Evolutionary conservation across 2,113 vertebrate species (phyloP).

Genomic region (Eudyptes chrysolophus): DNA sequence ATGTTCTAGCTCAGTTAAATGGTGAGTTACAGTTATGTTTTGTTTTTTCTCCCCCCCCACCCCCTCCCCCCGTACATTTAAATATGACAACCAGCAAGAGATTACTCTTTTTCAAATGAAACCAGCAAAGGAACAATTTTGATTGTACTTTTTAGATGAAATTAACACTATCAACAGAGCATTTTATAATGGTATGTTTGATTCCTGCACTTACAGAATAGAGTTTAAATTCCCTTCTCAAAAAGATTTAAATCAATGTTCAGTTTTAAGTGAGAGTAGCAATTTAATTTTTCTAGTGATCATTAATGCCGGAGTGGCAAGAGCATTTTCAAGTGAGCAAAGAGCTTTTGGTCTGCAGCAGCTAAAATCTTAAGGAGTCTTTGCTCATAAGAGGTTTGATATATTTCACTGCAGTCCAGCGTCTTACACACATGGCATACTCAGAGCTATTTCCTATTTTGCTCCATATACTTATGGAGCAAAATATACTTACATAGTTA

Average conservation of each 20-base stretch:
- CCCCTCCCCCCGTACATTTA: background rate
- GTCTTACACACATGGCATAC: background rate
- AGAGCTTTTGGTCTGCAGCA: background rate
- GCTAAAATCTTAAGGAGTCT: background rate
- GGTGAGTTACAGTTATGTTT: background rate
- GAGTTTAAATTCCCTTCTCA: background rate
- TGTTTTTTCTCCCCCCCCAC: background rate
- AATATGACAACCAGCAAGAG: background rate
- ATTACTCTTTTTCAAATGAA: background rate
- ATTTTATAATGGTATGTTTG: background rate
- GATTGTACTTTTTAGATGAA: background rate
- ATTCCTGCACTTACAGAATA: background rate
- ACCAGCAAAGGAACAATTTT: background rate
- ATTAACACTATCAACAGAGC: background rate
- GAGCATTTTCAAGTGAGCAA: slow-evolving; percentile 16
- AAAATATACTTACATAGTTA: too few relatives aligned
- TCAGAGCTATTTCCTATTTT: background rate
- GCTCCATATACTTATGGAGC: background rate
- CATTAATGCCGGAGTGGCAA: background rate
- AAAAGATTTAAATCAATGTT: background rate
- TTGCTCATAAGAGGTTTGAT: background rate
- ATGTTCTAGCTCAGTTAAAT: background rate
- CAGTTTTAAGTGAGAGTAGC: background rate
- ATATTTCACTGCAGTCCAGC: background rate
- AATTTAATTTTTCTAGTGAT: background rate